Conservation (phyloP, 2,888 invertebrate genomes). For the Entomobrya multifasciata region DNA sequence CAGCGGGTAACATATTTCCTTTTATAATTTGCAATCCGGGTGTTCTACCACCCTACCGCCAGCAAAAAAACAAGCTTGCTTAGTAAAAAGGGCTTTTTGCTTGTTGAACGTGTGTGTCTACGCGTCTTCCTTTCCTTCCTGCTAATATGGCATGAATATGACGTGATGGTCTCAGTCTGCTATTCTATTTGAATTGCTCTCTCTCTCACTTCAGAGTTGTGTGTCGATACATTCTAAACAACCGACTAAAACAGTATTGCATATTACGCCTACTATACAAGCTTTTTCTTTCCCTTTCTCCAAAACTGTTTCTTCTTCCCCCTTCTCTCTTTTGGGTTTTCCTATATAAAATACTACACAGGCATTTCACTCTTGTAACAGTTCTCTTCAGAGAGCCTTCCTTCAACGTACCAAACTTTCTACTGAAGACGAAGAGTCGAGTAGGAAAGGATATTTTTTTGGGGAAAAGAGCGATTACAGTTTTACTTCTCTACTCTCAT, state of each 20-base stretch:
- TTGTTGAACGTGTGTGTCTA: background rate
- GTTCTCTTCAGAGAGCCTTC: constrained; percentile 55
- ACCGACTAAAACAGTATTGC: constrained; percentile 3
- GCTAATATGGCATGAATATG: background rate
- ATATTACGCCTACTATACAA: background rate
- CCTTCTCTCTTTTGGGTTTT: background rate
- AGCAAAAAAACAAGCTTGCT: constrained; percentile 9
- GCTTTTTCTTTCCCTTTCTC: constrained; percentile 1
- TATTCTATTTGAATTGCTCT: background rate
- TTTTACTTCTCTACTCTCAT: background rate
- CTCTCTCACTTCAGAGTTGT: background rate
- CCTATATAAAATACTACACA: constrained; percentile 49
- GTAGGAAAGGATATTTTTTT: background rate
- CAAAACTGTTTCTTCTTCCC: constrained; percentile 42
- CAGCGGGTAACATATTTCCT: background rate
- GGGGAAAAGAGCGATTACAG: constrained; percentile 43
- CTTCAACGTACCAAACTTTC: constrained; percentile 19
- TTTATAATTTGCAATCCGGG: constrained; percentile 33
- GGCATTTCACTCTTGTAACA: constrained; percentile 59
- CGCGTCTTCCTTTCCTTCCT: constrained; percentile 4
- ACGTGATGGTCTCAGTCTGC: background rate
- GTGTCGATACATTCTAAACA: background rate
- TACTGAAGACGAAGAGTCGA: background rate
- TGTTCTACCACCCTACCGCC: constrained; percentile 40
- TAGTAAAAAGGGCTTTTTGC: background rate